These are phyloP conservation scores for Chirona hameri DNA, from an alignment of 2,888 invertebrate species.

Conservation along the genomic window DNA sequence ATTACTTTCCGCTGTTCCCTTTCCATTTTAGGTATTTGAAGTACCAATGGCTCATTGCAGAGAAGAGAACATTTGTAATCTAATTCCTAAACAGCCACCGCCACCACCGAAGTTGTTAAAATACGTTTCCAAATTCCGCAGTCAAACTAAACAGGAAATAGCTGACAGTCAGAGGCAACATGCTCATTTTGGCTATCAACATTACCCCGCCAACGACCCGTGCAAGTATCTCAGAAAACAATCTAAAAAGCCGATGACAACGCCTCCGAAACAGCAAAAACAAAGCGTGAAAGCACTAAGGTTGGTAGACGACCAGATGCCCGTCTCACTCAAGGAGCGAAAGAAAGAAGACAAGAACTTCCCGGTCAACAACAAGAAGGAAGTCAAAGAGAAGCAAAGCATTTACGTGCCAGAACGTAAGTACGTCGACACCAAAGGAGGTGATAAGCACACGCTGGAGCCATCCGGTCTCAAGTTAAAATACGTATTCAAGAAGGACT, in stretches of 20 bases:
- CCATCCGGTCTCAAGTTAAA: not conserved
- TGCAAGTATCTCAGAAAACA: not conserved
- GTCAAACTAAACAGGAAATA: not conserved
- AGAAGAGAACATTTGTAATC: constrained; percentile 7
- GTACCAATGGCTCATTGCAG: too few relatives aligned
- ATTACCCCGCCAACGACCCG: not conserved
- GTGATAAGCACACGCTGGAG: not conserved
- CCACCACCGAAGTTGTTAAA: not conserved
- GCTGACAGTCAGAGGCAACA: not conserved
- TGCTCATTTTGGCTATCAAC: constrained; percentile 1
- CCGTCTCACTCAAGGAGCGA: not conserved
- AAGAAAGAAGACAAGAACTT: not conserved
- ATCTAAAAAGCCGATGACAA: not conserved
- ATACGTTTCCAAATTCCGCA: not conserved
- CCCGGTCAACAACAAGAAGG: not conserved
- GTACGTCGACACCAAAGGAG: not conserved
- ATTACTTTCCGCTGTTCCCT: too few relatives aligned
- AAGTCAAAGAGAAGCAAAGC: not conserved
- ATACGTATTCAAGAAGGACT: constrained; percentile 13
- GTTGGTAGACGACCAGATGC: not conserved
- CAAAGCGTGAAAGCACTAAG: not conserved
- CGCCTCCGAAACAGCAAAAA: not conserved
- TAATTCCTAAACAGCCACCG: not conserved
- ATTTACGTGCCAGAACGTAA: not conserved
- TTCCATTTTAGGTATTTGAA: too few relatives aligned